Base-by-base conservation (phyloP, 2,888 invertebrate species). In the Aleiodes leptofemur region DNA sequence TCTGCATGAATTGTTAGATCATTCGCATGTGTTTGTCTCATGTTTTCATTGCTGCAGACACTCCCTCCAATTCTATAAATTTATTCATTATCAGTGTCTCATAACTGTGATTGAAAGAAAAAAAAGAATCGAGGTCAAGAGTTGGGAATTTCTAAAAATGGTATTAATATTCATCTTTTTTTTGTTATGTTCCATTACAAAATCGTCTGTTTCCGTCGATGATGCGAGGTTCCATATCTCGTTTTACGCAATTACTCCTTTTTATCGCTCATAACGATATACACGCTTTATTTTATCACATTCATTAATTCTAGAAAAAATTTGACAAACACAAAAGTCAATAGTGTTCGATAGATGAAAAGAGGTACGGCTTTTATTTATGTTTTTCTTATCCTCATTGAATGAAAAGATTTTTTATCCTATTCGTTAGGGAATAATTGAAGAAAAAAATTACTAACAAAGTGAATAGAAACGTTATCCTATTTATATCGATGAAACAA, bases 401-500 rank as follows among this genome's bases (percentile, higher is more conserved):
- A 51, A 34, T 13, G 50, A 72, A 55, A 38, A 16, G 34, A 29
- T 57, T 72, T 53, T 9, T 48, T 4, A 23, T 11, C 8, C 16
- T 16, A 43, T 64, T 64, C 14, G 9, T 23, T 48, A n/a, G 48
- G 8, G 34, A 34, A 34, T 59, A 34, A 59, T 34, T 38, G n/a
- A 23, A 16, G 16, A 48, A 7, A 7, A 7, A 38, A 13, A n/a
- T 43, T 11, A 11, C 34, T 34, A 14, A 23, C 23, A 23, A 48
- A 43, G 23, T 14, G 5, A 14, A 34, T 29, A 29, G 11, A 14
- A 72, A 70, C 38, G 14, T 57, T 61, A 50, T 34, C 53, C 75
- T 84, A 85, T 85, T 85, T 84, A 86, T 85, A 85, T 83, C 84
- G 84, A 83, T 86, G 86, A 85, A 75, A 76, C 70, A 68, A 72